Evolutionary conservation across 1,140 invertebrate species (phyloP).

Genomic region (Oncopeltus fasciatus): DNA sequence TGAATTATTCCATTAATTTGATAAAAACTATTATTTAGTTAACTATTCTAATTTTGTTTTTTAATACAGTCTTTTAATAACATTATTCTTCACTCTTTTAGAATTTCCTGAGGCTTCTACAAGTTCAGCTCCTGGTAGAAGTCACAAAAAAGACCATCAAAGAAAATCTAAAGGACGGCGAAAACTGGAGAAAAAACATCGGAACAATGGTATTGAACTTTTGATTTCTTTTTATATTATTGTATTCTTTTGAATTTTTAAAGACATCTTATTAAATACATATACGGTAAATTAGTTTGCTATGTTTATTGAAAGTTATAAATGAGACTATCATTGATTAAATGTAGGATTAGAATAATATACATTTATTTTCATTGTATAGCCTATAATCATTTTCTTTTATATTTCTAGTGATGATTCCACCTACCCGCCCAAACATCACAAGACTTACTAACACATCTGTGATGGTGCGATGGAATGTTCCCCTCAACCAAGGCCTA

Average conservation of each 20-base stretch:
- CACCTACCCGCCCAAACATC: slow-evolving; percentile 70
- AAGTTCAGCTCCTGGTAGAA: slow-evolving; percentile 25
- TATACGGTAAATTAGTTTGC: too few species aligned
- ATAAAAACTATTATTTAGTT: too few species aligned
- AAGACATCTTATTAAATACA: too few species aligned
- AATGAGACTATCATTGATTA: slow-evolving; percentile 25
- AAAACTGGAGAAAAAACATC: slow-evolving; percentile 33
- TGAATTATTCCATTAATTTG: too few species aligned
- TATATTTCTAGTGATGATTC: slow-evolving; percentile 49
- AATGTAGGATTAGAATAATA: not conserved
- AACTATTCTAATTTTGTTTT: too few species aligned
- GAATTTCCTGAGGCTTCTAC: not conserved
- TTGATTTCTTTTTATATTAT: too few species aligned
- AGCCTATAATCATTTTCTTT: not conserved
- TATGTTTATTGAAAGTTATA: too few species aligned
- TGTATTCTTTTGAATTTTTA: too few species aligned
- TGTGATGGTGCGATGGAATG: slow-evolving; percentile 82
- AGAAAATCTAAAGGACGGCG: slow-evolving; percentile 27
- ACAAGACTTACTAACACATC: slow-evolving; percentile 74
- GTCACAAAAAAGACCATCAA: slow-evolving; percentile 27
- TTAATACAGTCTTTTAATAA: too few species aligned
- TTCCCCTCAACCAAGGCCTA: slow-evolving; percentile 58
- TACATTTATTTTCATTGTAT: not conserved
- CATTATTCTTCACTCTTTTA: slow-evolving; percentile 3
- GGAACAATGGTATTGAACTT: not conserved